Evolutionary conservation across 2,113 vertebrate species (phyloP).

Genomic region (Caranx ignobilis): DNA sequence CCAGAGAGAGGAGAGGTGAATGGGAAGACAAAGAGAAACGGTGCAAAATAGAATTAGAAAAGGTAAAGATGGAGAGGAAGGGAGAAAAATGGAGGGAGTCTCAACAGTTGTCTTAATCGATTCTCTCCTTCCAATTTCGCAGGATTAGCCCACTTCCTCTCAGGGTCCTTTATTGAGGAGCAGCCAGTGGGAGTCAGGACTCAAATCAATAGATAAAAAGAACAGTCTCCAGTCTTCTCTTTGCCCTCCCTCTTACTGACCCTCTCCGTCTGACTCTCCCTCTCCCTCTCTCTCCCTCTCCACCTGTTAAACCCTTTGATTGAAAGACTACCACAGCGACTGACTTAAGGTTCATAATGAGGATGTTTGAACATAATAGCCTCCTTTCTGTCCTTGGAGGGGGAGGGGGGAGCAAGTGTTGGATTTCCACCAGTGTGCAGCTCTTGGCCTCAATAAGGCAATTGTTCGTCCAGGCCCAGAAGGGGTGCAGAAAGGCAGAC

Average conservation of each 20-base stretch:
- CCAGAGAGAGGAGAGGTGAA: conserved; percentile 46
- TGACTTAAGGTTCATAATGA: conserved; percentile 79
- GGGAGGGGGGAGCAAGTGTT: conserved; percentile 57
- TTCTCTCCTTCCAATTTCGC: conserved; percentile 80
- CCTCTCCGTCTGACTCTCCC: conserved; percentile 52
- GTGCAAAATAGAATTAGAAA: conserved; percentile 70
- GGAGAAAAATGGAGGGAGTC: conserved; percentile 67
- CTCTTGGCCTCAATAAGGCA: conserved; percentile 75
- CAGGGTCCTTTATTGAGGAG: conserved; percentile 74
- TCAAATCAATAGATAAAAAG: conserved; percentile 83
- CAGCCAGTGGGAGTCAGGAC: conserved; percentile 76
- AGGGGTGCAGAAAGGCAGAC: conserved; percentile 62
- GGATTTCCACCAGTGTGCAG: conserved; percentile 76
- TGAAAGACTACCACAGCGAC: conserved; percentile 72
- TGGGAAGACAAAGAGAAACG: conserved; percentile 29
- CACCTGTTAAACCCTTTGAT: conserved; percentile 82
- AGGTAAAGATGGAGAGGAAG: conserved; percentile 62
- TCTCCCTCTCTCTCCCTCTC: conserved; percentile 62
- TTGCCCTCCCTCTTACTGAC: conserved; percentile 58
- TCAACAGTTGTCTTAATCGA: conserved; percentile 80
- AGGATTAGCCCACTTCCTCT: conserved; percentile 85
- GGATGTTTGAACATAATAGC: conserved; percentile 82
- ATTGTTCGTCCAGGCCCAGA: conserved; percentile 73
- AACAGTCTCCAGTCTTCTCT: conserved; percentile 74
- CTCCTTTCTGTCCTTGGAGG: conserved; percentile 72